A percentile compares a stretch with the other conserved stretches of the same genome.
These are phyloP conservation scores for Achroia grisella DNA, from an alignment of 1,140 invertebrate species.

Conservation along the genomic window DNA sequence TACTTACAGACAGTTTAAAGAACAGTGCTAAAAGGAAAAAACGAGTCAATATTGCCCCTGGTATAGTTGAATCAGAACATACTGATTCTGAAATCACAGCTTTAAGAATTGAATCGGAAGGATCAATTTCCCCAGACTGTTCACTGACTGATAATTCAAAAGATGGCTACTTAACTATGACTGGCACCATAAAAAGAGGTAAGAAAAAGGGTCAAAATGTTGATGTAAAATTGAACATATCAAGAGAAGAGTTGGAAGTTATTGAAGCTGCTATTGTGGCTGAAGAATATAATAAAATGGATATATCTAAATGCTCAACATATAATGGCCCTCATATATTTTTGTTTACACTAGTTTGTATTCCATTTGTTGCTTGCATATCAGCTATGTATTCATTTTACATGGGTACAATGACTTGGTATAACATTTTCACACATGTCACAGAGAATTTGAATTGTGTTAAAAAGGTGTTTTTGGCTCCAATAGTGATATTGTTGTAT, in stretches of 20 bases:
- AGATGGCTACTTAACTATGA: slow-evolving; percentile 77
- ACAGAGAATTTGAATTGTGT: slow-evolving; percentile 80
- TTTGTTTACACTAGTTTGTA: slow-evolving; percentile 78
- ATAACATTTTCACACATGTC: slow-evolving; percentile 82
- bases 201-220: slow-evolving; percentile 83
- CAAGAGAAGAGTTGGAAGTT: slow-evolving; percentile 80
- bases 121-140: slow-evolving; percentile 57
- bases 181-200: slow-evolving; percentile 82
- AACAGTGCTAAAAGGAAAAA: slow-evolving; percentile 75
- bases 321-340: slow-evolving; percentile 80
- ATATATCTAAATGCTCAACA: slow-evolving; percentile 75
- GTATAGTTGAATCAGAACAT: slow-evolving; percentile 72
- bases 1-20: slow-evolving; percentile 64
- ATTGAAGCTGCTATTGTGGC: slow-evolving; percentile 78
- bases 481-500: slow-evolving; percentile 81
- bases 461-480: slow-evolving; percentile 77
- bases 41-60: slow-evolving; percentile 76
- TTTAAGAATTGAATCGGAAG: slow-evolving; percentile 65
- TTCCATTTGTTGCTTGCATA: slow-evolving; percentile 78
- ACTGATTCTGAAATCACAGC: slow-evolving; percentile 68
- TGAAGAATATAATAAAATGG: slow-evolving; percentile 74
- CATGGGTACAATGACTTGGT: slow-evolving; percentile 84
- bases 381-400: slow-evolving; percentile 83
- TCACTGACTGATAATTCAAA: slow-evolving; percentile 60
- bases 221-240: slow-evolving; percentile 82